Evolutionary conservation across 2,113 vertebrate species (phyloP).

Genomic region (Odobenus rosmarus): DNA sequence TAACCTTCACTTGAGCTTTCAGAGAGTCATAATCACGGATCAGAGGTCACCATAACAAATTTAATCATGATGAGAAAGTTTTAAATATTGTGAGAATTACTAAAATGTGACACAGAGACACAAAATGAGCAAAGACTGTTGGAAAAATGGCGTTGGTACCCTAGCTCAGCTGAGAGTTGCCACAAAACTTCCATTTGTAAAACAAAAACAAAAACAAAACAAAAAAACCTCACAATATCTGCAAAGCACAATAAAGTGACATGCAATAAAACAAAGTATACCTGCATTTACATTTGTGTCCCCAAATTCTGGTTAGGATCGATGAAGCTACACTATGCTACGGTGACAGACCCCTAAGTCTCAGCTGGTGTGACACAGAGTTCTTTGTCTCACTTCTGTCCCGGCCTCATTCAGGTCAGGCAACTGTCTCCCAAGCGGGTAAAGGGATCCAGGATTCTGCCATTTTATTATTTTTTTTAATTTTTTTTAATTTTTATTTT

Average conservation of each 20-base stretch:
- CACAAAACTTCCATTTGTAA: not conserved
- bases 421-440: not conserved
- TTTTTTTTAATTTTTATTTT: not conserved
- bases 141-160: not conserved
- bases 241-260: not conserved
- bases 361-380: not conserved
- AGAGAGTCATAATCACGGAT: not conserved
- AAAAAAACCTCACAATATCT: not conserved
- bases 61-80: not conserved
- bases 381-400: not conserved
- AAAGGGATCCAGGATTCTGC: not conserved
- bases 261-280: not conserved
- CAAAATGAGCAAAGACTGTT: not conserved
- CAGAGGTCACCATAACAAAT: not conserved
- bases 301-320: no score
- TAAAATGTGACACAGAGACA: not conserved
- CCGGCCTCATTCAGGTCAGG: no score
- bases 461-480: not conserved
- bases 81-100: not conserved
- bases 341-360: no score
- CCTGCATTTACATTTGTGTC: not conserved
- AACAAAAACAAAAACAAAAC: not conserved
- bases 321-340: rapidly evolving
- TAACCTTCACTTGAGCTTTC: not conserved
- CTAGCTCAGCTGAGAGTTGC: not conserved